These are phyloP conservation scores for Xyrichtys novacula DNA, from an alignment of 2,797 vertebrate species.

Conservation along the genomic window DNA sequence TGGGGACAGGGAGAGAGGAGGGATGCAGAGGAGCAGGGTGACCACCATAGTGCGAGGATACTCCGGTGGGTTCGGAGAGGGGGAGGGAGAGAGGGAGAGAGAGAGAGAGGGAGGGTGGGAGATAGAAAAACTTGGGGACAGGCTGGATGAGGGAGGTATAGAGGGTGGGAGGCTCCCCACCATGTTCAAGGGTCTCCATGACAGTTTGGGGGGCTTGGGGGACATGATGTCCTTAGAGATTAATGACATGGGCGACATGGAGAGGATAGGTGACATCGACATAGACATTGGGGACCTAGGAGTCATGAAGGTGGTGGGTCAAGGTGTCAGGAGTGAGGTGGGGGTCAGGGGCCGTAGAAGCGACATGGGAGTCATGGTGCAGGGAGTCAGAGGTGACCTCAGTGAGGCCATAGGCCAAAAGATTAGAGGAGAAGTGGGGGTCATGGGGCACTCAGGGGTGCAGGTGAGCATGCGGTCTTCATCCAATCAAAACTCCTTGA, in stretches of 20 bases:
- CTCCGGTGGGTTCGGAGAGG: conserved; percentile 73
- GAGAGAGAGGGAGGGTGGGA: conserved; percentile 73
- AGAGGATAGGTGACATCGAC: conserved; percentile 92
- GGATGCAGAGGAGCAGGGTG: conserved; percentile 78
- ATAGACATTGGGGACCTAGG: conserved; percentile 78
- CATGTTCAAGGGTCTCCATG: conserved; percentile 84
- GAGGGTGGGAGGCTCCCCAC: conserved; percentile 91
- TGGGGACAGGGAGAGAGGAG: conserved; percentile 72
- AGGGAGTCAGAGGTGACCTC: conserved; percentile 72
- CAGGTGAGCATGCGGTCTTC: conserved; percentile 96
- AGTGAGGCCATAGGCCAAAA: conserved; percentile 75
- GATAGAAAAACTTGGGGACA: conserved; percentile 65
- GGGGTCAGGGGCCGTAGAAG: conserved; percentile 71
- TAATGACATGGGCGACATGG: conserved; percentile 84
- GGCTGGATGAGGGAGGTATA: conserved; percentile 83
- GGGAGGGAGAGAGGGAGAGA: conserved; percentile 63
- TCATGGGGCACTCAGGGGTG: conserved; percentile 89
- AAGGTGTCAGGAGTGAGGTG: conserved; percentile 70
- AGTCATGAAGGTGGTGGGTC: conserved; percentile 71
- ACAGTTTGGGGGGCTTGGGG: conserved; percentile 89
- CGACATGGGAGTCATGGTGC: conserved; percentile 74
- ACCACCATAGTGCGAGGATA: conserved; percentile 79
- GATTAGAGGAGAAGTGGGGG: conserved; percentile 74
- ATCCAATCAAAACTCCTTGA: conserved; percentile 96
- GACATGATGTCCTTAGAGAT: conserved; percentile 90